A percentile compares a stretch with the other conserved stretches of the same genome.
Evolutionary conservation across 2,888 invertebrate species (phyloP).

Genomic region (Machimus atricapillus): DNA sequence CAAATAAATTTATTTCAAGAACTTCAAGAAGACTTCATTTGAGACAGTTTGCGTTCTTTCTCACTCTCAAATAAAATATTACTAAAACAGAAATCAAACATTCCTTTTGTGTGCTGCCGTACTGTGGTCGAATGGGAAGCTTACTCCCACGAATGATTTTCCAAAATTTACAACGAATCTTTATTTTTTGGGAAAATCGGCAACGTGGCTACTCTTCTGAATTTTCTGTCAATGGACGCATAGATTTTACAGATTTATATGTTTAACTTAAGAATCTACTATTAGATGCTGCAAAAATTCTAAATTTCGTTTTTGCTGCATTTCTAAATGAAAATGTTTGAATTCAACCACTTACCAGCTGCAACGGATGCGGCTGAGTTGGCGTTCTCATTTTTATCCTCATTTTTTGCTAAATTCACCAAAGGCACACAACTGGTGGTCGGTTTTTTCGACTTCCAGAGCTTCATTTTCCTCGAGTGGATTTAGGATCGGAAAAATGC

Average conservation of each 20-base stretch:
- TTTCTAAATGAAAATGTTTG: too few relatives aligned
- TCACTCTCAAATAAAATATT: background rate
- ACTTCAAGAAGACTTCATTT: background rate
- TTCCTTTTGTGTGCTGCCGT: background rate
- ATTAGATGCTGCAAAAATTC: background rate
- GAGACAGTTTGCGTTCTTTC: background rate
- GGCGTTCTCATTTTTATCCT: slow-evolving; percentile 55
- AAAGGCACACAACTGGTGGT: slow-evolving; percentile 58
- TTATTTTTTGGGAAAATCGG: background rate
- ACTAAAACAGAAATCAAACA: background rate
- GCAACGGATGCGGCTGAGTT: slow-evolving; percentile 42
- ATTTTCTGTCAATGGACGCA: background rate
- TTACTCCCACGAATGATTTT: background rate
- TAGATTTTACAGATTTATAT: background rate
- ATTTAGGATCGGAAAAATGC: background rate
- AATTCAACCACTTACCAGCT: slow-evolving; percentile 7
- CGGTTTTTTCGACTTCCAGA: slow-evolving; percentile 62
- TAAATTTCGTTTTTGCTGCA: background rate
- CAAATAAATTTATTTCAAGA: background rate
- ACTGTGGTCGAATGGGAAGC: background rate
- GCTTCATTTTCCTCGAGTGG: slow-evolving; percentile 55
- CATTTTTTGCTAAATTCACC: slow-evolving; percentile 43
- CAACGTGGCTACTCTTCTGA: background rate
- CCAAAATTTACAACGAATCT: background rate
- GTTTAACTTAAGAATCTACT: background rate